Evolutionary conservation across 2,888 invertebrate genomes (phyloP).

Genomic region (Ypsolopha sequella): DNA sequence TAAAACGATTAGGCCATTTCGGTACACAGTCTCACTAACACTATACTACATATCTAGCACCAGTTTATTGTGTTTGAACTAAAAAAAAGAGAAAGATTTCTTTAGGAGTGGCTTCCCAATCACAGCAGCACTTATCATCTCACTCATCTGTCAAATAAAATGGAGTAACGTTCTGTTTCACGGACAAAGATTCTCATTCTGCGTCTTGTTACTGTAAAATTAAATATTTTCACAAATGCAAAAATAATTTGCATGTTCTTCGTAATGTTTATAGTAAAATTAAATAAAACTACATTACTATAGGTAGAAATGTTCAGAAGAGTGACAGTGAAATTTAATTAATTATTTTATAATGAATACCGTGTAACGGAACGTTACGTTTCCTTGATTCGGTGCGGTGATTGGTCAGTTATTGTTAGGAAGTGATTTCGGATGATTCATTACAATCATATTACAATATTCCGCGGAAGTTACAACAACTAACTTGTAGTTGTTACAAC

Average conservation of each 20-base stretch:
- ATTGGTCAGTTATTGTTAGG: slow-evolving; percentile 9
- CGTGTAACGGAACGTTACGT: slow-evolving; percentile 7
- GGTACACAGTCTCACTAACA: slow-evolving; percentile 23
- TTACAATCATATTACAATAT: slow-evolving; percentile 13
- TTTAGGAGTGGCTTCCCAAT: slow-evolving; percentile 50
- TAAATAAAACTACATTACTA: too few relatives aligned
- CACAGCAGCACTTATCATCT: slow-evolving; percentile 24
- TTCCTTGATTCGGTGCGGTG: slow-evolving; percentile 7
- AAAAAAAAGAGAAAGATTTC: slow-evolving; percentile 16
- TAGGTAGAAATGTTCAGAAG: too few relatives aligned
- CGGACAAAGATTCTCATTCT: slow-evolving; percentile 6
- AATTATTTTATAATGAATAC: background rate
- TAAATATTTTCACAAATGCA: too few relatives aligned
- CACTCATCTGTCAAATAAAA: slow-evolving; percentile 25
- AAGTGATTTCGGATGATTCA: slow-evolving; percentile 53
- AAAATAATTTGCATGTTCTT: too few relatives aligned
- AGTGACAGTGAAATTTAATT: too few relatives aligned
- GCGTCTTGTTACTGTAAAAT: too few relatives aligned
- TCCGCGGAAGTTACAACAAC: too few relatives aligned
- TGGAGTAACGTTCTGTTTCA: slow-evolving; percentile 14
- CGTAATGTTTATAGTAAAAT: too few relatives aligned
- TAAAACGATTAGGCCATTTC: background rate
- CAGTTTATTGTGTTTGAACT: slow-evolving; percentile 20
- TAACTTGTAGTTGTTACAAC: too few relatives aligned
- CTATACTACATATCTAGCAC: slow-evolving; percentile 41